Evolutionary conservation across 2,888 invertebrate species (phyloP).

Genomic region (Chouioia cunea): DNA sequence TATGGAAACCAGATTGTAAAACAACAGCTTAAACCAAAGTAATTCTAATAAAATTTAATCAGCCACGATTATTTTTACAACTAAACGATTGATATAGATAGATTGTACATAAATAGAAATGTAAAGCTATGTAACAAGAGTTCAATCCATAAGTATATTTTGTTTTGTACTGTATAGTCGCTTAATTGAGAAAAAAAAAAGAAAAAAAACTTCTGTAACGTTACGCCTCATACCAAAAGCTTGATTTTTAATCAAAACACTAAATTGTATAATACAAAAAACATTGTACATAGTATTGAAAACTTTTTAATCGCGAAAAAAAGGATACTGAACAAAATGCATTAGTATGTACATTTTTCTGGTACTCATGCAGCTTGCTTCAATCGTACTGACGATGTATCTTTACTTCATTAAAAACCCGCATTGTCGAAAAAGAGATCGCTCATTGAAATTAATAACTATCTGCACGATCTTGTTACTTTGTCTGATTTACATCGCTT

Average conservation of each 20-base stretch:
- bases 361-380: conserved; percentile 28
- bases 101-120: conserved; percentile 40
- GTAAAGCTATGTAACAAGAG: conserved; percentile 24
- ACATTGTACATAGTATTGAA: conserved; percentile 43
- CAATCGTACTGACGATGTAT: conserved; percentile 18
- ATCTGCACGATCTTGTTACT: conserved; percentile 5
- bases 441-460: too few relatives aligned
- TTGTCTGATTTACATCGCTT: conserved; percentile 13
- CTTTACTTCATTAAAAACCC: conserved; percentile 25
- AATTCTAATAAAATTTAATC: conserved; percentile 7
- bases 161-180: conserved; percentile 30
- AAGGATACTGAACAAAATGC: conserved; percentile 18
- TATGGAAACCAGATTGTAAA: conserved; percentile 3
- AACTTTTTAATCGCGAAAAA: conserved; percentile 25
- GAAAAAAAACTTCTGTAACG: conserved; percentile 17
- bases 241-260: conserved; percentile 42
- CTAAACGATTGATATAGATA: conserved; percentile 35
- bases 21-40: conserved; percentile 34
- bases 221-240: conserved; percentile 28
- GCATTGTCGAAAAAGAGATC: background rate
- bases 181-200: conserved; percentile 16
- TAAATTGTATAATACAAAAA: conserved; percentile 41
- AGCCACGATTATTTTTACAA: conserved; percentile 36
- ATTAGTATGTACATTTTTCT: conserved; percentile 33
- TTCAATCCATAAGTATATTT: conserved; percentile 29